Base-by-base conservation (phyloP, 2,888 invertebrate genomes). In the Chouioia cunea region DNA sequence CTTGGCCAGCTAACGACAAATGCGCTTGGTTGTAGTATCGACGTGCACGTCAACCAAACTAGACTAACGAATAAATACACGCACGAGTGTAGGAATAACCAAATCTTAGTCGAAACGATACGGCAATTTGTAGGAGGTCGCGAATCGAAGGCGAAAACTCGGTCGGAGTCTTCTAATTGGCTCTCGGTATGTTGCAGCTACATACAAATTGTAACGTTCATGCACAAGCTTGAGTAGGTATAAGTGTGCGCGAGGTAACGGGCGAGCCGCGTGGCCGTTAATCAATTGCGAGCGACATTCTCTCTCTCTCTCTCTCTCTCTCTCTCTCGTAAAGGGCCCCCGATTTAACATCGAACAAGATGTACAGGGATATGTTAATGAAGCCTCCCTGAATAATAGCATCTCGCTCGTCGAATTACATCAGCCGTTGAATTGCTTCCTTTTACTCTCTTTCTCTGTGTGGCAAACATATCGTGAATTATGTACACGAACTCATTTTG, bases 31-130 rank as follows among this genome's bases (percentile, higher is more conserved):
- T n/a, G n/a, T n/a, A n/a, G n/a, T n/a, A n/a, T n/a, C n/a, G n/a
- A n/a, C n/a, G n/a, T n/a, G n/a, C n/a, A n/a, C n/a, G n/a, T n/a
- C n/a, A n/a, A n/a, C n/a, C n/a, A n/a, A 27, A 27, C 6, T 27
- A 27, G 3, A 27, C 6, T 65, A 67, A 63, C 71, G 74, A 75
- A 75, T 71, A 75, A 74, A 75, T 71, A 70, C 71, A 48, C 65
- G 15, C 4, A n/a, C 48, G 48, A 48, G 48, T 48, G 4, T 4
- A n/a, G 4, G 16, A 6, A 48, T 48, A 15, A 10, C 48, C 14
- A 48, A 48, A 15, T 15, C 48, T 48, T 48, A 4, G 48, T 36
- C 36, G 16, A 50, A 50, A 50, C n/a, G 16, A 4, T 4, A 10
- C 36, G 12, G 36, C 6, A 12, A 10, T 10, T 36, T 10, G 36